These are phyloP conservation scores for Hafferia zeledoni DNA, from an alignment of 2,797 vertebrate species.

Conservation along the genomic window DNA sequence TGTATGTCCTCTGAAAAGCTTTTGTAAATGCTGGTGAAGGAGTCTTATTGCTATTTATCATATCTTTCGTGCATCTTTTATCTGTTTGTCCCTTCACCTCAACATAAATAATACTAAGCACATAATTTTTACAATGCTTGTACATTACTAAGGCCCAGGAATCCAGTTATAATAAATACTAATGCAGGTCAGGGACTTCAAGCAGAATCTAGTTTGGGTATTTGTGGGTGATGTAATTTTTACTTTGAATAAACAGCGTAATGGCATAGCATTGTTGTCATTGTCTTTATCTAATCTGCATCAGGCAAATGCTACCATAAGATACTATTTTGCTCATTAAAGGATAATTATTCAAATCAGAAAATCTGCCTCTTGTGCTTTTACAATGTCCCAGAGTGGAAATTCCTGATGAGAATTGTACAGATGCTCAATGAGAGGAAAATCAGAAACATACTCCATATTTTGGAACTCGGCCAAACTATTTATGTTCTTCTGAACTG, in stretches of 20 bases:
- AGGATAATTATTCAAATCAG: constrained; percentile 15
- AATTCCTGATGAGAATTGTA: constrained; percentile 47
- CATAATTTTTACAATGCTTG: neutral
- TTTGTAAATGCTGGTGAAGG: neutral
- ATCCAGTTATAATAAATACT: neutral
- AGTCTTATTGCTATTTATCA: accelerated
- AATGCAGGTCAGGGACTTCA: neutral
- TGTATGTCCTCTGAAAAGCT: neutral
- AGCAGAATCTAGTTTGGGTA: neutral
- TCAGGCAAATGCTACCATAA: neutral
- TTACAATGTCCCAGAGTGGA: neutral
- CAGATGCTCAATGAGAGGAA: neutral
- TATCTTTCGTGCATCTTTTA: neutral
- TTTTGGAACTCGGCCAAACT: constrained; percentile 23
- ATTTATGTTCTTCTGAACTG: constrained; percentile 29
- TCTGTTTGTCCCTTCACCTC: neutral
- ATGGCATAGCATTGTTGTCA: neutral
- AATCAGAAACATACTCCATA: neutral
- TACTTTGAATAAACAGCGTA: neutral
- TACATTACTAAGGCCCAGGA: neutral
- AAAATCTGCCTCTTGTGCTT: constrained; percentile 4
- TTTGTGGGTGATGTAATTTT: neutral
- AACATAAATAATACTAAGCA: neutral
- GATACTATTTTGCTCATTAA: neutral
- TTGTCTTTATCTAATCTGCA: neutral